Evolutionary conservation across 2,113 vertebrate genomes (phyloP), one percentile per base, ranked within the genome.

Genomic region (Atrichornis clamosus): DNA sequence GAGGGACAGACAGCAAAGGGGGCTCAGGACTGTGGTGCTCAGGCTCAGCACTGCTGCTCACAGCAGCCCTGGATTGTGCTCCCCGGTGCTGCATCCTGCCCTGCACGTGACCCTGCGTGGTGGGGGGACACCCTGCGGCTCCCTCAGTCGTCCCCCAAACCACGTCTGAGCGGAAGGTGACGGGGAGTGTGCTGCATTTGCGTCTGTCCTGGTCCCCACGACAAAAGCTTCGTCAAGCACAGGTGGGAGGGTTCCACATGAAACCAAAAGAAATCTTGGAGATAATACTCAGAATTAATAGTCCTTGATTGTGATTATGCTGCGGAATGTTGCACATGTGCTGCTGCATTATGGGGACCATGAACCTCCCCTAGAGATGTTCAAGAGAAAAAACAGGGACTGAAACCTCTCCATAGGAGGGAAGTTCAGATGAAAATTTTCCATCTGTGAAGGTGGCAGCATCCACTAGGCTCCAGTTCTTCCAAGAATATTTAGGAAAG

Each of bases 81-180:
- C 39, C 19, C 28, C 1, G 0, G 21, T 4, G 41, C 84, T 67
- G 49, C 1, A 0, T n/a, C 58, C 78, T 67, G 52, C 41, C 39
- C 78, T 52, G 33, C 81, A 32, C 0, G 0, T 37, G 44, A 19
- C 39, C 59, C 44, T 16, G 47, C 0, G 0, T 77, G 37, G 15
- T 1, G 1, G 7, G 22, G 17, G 27, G 53, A 50, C 20, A 72
- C 22, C n/a, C 60, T 50, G 46, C 1, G 3, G 35, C 28, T 80
- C 8, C 28, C 46, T 24, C 26, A 15, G 52, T 13, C 44, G 19
- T 58, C 10, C 42, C 55, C 35, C 74, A 58, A 33, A 10, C 23
- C 14, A 6, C 4, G 1, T 4, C 59, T 82, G 65, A 82, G 20
- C 17, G 4, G 55, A 62, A 35, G n/a, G 84, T 0, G 2, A 27